These are phyloP conservation scores for Crax fasciolata DNA, from an alignment of 2,797 vertebrate species.

Conservation along the genomic window DNA sequence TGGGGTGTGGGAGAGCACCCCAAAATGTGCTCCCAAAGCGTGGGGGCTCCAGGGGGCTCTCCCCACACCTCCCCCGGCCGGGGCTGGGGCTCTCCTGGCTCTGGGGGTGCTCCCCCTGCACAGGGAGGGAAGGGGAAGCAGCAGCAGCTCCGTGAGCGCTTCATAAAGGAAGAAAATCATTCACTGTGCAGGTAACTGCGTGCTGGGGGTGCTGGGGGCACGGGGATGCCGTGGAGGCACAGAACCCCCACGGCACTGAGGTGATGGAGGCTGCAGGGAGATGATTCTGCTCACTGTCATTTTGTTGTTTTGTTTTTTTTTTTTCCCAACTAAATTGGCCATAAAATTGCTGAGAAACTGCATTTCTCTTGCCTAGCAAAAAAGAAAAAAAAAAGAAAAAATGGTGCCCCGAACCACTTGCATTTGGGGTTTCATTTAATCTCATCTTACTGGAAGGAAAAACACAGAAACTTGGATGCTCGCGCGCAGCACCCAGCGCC, in stretches of 20 bases:
- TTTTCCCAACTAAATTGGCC: constrained; percentile 18
- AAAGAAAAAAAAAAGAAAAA: background rate
- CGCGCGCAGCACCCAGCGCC: background rate
- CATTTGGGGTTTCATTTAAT: constrained; percentile 75
- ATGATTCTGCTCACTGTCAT: background rate
- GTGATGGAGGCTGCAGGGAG: background rate
- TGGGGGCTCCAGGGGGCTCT: fast-evolving
- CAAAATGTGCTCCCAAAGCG: background rate
- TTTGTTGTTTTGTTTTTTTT: background rate
- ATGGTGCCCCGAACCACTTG: constrained; percentile 36
- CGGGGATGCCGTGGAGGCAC: too few relatives aligned
- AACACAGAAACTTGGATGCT: constrained; percentile 49
- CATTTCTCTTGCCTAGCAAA: constrained; percentile 47
- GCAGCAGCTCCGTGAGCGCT: too few relatives aligned
- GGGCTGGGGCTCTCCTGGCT: fast-evolving
- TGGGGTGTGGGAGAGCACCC: fast-evolving
- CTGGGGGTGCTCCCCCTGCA: background rate
- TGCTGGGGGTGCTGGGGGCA: too few relatives aligned
- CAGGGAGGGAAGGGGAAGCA: too few relatives aligned
- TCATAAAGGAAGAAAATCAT: fast-evolving
- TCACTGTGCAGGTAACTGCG: background rate
- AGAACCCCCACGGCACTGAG: background rate
- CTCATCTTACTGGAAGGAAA: constrained; percentile 45
- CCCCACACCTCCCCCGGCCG: background rate
- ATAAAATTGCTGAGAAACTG: constrained; percentile 67